phyloP scores from a whole-genome alignment of 2,797 vertebrate species.

The Bradypodion pumilum region DNA sequence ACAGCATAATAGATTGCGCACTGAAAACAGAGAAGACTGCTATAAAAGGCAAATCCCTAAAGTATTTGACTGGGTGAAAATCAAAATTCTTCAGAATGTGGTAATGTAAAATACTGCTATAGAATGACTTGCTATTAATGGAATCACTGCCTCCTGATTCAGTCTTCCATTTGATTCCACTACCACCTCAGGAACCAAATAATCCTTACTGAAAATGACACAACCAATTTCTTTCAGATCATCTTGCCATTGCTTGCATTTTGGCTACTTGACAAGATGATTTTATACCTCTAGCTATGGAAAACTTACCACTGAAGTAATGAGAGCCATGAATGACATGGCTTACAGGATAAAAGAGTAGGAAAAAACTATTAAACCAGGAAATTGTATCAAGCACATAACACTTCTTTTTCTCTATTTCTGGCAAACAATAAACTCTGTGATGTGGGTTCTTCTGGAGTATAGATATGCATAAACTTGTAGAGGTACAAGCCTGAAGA shows the following conservation, averaged over 20 bases:
- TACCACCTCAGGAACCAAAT: slow-evolving; percentile 37
- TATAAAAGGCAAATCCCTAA: slow-evolving; percentile 36
- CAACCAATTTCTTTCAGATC: slow-evolving; percentile 28
- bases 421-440: not conserved
- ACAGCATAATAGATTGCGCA: slow-evolving; percentile 29
- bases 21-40: slow-evolving; percentile 13
- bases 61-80: fast-evolving
- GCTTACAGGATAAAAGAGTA: not conserved
- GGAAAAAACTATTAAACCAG: not conserved
- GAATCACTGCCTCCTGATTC: slow-evolving; percentile 28
- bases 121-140: slow-evolving; percentile 34
- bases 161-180: slow-evolving; percentile 36
- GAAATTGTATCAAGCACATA: not conserved
- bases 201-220: slow-evolving; percentile 33
- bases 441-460: not conserved
- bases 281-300: slow-evolving; percentile 27
- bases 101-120: not conserved
- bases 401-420: not conserved
- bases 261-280: slow-evolving; percentile 38
- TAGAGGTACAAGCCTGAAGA: not conserved
- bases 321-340: slow-evolving; percentile 12
- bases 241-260: slow-evolving; percentile 40
- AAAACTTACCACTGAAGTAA: slow-evolving; percentile 30
- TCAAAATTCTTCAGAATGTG: slow-evolving; percentile 8
- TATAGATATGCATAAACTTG: not conserved